Evolutionary conservation across 2,797 vertebrate genomes (phyloP), one percentile per base, ranked within the genome.

Genomic region (Scolopax rusticola): DNA sequence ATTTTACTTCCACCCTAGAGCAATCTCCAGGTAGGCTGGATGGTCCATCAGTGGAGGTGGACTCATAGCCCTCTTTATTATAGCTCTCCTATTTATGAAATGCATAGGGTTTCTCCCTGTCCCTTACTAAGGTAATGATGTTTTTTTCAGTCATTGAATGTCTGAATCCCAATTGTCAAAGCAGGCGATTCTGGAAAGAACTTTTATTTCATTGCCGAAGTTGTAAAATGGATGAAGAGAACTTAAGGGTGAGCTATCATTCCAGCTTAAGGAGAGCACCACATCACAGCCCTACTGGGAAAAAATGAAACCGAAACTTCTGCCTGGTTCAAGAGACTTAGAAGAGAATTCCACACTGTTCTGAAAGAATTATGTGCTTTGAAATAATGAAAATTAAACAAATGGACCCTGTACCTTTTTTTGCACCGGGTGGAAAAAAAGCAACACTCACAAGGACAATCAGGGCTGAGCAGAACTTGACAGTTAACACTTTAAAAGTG

Each of bases 171-270:
- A 24, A 0, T 12, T 64, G 12, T 64, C 45, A 63, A 85, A 59
- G 27, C 8, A 38, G 65, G 23, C 0, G 1, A 51, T 61, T 9
- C 15, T 59, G 38, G 27, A 57, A 73, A 60, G 32, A 79, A n/a
- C 56, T 70, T 56, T 23, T 9, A 11, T 61, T 45, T 80, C 30
- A 30, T 71, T 28, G 30, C 38, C 61, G 41, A 16, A 47, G 28
- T 9, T 41, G 25, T 59, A 38, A 69, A 54, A 50, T 0, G 0
- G 59, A 28, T 0, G 0, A 65, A 15, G 32, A 85, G 28, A 60
- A 40, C 33, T n/a, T 74, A 15, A 40, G 7, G 7, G 13, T 38
- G 19, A 89, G 13, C 11, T 85, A 20, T 32, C 50, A 27, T 59
- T 64, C 69, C 40, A n/a, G 38, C 15, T 15, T 28, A 64, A 64